Base-by-base conservation (phyloP, 2,888 invertebrate genomes). In the Crematogaster levior region DNA sequence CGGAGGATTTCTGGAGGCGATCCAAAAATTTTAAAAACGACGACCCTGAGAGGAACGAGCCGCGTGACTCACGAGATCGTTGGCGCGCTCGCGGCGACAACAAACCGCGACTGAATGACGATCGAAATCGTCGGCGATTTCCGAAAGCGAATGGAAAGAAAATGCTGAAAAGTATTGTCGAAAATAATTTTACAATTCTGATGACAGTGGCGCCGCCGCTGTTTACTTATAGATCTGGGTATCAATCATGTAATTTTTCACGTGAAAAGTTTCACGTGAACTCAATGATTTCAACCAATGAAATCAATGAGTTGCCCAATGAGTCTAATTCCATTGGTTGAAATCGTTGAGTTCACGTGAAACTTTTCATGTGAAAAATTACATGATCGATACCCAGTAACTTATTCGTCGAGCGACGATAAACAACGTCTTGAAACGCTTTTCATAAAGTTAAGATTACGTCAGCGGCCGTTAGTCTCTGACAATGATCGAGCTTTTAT, bases 21-120 rank as follows among this genome's bases (percentile, higher is more conserved):
- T 91, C 91, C 91, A 91, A 79, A 48, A 34, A 86, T 87, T 87
- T 88, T 86, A 88, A 89, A 89, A 91, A 90, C 86, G 84, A 84
- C 88, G 87, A 86, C 85, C 85, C 88, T 87, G 84, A 73, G 60
- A 53, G 61, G 43, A 27, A 46, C 63, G 61, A 73, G 65, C 48
- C 77, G 65, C 74, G 65, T 84, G 87, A 66, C 56, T 82, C 83
- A 61, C 46, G 34, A 43, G 37, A 24, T 43, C 70, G 81, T 61
- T 66, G 27, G 27, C 56, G 80, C 34, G 24, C 27, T 51, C 48
- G 9, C 68, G 56, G 68, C 72, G 85, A 72, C 66, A 61, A 79
- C 58, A 43, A 3, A 58, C 18, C 70, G 43, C 43, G 30, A 15
- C 15, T 12, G 63, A 74, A n/a, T 63, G 74, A 74, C 12, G 48